Percentiles rank a stretch among this genome's conserved stretches.
These are phyloP conservation scores for Teleogryllus occipitalis DNA, from an alignment of 1,140 invertebrate species.

Conservation along the genomic window DNA sequence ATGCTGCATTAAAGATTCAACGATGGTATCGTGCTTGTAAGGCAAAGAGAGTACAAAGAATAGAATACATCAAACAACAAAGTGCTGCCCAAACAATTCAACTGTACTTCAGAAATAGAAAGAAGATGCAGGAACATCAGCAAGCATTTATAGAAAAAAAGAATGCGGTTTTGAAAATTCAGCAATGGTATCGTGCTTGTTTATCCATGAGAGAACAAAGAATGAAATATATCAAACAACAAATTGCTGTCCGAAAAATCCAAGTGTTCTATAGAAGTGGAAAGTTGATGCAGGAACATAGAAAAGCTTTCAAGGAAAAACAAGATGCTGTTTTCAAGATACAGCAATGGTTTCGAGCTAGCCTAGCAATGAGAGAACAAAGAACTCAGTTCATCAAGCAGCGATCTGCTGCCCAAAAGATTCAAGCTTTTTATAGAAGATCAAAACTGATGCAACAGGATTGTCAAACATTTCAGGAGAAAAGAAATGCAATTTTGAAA, in stretches of 20 bases:
- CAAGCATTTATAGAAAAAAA: conserved; percentile 9
- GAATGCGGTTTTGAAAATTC: conserved; percentile 13
- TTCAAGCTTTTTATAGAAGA: conserved; percentile 18
- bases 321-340: background rate
- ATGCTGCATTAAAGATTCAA: conserved; percentile 6
- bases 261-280: background rate
- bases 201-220: conserved; percentile 31
- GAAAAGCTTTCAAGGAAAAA: background rate
- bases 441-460: conserved; percentile 29
- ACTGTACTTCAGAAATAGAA: conserved; percentile 34
- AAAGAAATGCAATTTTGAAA: background rate
- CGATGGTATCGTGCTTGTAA: background rate
- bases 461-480: too few species aligned
- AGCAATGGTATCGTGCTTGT: conserved; percentile 33
- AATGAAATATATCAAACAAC: conserved; percentile 32
- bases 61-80: conserved; percentile 26
- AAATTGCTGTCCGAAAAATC: conserved; percentile 30
- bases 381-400: conserved; percentile 23
- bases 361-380: conserved; percentile 33
- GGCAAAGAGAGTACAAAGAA: background rate
- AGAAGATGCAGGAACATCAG: conserved; percentile 24
- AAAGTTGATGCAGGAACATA: background rate
- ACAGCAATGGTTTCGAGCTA: background rate
- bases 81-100: conserved; percentile 36
- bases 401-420: conserved; percentile 8